Evolutionary conservation across 2,797 vertebrate species (phyloP).

Genomic region (Helicolenus hilgendorfi): DNA sequence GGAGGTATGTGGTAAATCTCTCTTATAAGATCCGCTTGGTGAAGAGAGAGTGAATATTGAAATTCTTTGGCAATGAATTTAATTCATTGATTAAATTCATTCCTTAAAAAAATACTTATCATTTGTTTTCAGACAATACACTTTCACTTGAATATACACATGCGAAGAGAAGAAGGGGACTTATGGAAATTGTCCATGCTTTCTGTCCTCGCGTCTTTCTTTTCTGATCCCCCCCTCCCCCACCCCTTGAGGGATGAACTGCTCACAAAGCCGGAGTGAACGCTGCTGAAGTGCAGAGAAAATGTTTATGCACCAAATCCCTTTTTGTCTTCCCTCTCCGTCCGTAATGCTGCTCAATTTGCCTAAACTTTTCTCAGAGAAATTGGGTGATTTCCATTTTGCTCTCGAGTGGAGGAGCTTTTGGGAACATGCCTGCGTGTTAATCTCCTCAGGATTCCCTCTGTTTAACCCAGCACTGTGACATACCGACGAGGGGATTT

Average conservation of each 20-base stretch:
- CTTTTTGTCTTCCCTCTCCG: constrained; percentile 41
- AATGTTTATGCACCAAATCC: constrained; percentile 71
- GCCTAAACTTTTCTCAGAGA: constrained; percentile 72
- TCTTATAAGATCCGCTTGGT: neutral
- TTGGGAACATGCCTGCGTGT: constrained; percentile 43
- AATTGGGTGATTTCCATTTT: constrained; percentile 80
- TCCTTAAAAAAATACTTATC: constrained; percentile 26
- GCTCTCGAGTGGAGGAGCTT: constrained; percentile 52
- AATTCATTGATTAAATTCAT: no score
- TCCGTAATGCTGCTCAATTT: constrained; percentile 60
- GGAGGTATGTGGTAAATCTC: constrained; percentile 17
- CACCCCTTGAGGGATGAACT: constrained; percentile 23
- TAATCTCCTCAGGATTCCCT: constrained; percentile 75
- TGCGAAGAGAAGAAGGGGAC: constrained; percentile 27
- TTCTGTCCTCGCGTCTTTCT: constrained; percentile 35
- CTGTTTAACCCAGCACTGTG: constrained; percentile 37
- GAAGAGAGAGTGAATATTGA: constrained; percentile 24
- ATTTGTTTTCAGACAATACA: constrained; percentile 29
- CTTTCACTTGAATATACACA: constrained; percentile 34
- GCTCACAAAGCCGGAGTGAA: constrained; percentile 62
- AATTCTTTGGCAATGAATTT: constrained; percentile 4
- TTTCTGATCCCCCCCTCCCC: constrained; percentile 46
- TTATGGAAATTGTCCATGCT: constrained; percentile 55
- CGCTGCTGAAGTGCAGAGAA: constrained; percentile 56
- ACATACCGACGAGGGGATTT: constrained; percentile 44